phyloP scores from a whole-genome alignment of 2,888 invertebrate species.

The Ichneumoninae sp. region DNA sequence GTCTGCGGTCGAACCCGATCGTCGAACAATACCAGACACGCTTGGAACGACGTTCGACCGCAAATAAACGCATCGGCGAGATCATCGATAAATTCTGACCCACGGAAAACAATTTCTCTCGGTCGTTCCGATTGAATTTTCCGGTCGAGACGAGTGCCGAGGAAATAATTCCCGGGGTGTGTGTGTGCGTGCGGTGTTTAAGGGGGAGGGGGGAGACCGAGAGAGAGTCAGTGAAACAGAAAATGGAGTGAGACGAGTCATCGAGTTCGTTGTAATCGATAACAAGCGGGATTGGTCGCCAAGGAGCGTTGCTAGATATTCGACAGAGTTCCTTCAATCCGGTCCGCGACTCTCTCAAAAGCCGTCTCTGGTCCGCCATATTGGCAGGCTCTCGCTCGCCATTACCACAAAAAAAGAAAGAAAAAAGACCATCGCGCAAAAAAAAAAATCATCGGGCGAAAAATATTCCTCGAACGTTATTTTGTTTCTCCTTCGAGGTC shows the following conservation, averaged over 20 bases:
- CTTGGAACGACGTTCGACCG: not conserved
- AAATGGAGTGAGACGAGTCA: constrained; percentile 60
- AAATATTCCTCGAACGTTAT: not conserved
- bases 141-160: not conserved
- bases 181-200: not conserved
- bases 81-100: not conserved
- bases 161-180: constrained; percentile 11
- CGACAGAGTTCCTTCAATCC: constrained; percentile 26
- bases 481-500: not conserved
- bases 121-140: not conserved
- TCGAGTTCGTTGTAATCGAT: constrained; percentile 60
- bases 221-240: constrained; percentile 27
- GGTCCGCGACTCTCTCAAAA: constrained; percentile 30
- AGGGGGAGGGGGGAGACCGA: constrained; percentile 9
- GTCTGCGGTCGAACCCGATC: not conserved
- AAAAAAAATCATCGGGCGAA: not conserved
- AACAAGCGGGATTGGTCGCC: constrained; percentile 51
- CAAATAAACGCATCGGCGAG: not conserved
- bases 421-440: constrained; percentile 21
- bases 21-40: not conserved
- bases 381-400: constrained; percentile 69
- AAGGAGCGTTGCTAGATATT: constrained; percentile 40
- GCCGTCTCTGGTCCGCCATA: constrained; percentile 75
- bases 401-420: constrained; percentile 17
- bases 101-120: not conserved